Conservation (phyloP, 2,113 vertebrate species). For the Trogon melanurus region DNA sequence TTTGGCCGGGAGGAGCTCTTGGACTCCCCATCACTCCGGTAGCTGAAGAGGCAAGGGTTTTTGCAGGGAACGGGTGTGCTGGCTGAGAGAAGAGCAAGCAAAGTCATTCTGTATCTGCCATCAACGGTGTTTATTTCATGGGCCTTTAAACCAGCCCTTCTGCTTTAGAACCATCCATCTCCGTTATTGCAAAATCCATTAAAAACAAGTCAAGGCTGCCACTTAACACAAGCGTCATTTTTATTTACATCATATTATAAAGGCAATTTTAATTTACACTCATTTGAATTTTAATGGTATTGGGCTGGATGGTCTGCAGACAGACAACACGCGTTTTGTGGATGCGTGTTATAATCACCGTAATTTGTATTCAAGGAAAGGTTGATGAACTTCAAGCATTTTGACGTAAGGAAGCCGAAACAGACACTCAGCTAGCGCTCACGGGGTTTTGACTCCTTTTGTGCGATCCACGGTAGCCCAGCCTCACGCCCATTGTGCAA, state of each 20-base stretch:
- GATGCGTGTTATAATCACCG: fast-evolving
- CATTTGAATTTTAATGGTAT: not conserved
- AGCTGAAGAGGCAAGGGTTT: not conserved
- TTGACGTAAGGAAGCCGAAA: not conserved
- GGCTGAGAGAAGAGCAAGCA: not conserved
- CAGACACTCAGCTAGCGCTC: not conserved
- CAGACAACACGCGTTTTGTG: not conserved
- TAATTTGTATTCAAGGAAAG: not conserved
- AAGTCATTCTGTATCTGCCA: not conserved
- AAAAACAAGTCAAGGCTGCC: not conserved
- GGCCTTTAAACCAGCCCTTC: not conserved
- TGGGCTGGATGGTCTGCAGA: not conserved
- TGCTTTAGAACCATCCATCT: not conserved
- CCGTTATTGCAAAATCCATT: not conserved
- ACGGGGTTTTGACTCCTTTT: fast-evolving
- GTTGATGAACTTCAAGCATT: not conserved
- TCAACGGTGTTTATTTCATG: not conserved
- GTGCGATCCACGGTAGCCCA: not conserved
- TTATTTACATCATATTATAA: not conserved
- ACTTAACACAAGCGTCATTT: not conserved
- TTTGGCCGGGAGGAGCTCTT: fast-evolving
- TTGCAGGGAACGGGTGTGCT: too few species aligned
- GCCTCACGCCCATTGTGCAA: not conserved
- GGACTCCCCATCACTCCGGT: fast-evolving
- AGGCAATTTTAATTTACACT: not conserved